Conservation (phyloP, 2,888 invertebrate species). For the Philhelius pedissequus region DNA sequence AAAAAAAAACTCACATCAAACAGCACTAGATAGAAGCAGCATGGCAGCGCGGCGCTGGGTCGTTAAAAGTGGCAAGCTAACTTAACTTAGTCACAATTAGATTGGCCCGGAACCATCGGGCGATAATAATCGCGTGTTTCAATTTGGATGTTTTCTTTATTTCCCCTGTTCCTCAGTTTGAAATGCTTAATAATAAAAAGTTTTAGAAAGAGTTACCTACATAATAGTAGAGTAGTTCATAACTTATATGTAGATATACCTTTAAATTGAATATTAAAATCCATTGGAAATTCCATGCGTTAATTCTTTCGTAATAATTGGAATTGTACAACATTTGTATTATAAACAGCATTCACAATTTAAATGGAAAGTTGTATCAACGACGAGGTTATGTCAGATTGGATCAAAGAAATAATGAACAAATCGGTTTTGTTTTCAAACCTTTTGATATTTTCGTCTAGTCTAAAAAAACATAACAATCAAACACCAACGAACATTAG, state of each 20-base stretch:
- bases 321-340: not conserved
- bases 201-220: not conserved
- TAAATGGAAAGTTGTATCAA: not conserved
- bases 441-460: not conserved
- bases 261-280: not conserved
- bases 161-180: not conserved
- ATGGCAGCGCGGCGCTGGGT: not conserved
- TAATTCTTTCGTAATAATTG: not conserved
- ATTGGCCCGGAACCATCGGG: conserved; percentile 48
- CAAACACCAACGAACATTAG: too few species aligned
- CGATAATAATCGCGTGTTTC: conserved; percentile 55
- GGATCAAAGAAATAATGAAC: conserved; percentile 16
- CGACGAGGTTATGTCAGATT: not conserved
- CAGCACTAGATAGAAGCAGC: too few species aligned
- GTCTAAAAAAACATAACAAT: too few species aligned
- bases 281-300: not conserved
- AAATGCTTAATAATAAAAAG: not conserved
- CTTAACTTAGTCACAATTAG: conserved; percentile 30
- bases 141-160: not conserved
- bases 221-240: not conserved
- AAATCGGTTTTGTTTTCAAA: too few species aligned
- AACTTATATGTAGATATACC: not conserved
- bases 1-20: not conserved
- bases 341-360: not conserved
- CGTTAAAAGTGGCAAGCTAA: not conserved